Conservation (phyloP, 2,797 vertebrate genomes). For the Aplochiton taeniatus region DNA sequence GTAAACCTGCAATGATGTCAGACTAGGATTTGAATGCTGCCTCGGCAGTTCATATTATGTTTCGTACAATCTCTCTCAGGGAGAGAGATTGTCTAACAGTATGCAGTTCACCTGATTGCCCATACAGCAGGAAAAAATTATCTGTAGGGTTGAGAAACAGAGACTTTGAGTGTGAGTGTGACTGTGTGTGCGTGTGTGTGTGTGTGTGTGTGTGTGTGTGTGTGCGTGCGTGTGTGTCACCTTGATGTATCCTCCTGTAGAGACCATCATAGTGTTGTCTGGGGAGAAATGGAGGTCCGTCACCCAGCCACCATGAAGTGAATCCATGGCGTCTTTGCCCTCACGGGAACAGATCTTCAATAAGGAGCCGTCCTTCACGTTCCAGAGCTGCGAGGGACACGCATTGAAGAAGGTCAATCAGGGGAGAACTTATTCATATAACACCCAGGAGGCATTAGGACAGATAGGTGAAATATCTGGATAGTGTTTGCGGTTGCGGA, state of each 20-base stretch:
- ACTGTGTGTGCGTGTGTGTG: conserved; percentile 7
- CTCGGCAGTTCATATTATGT: too few relatives aligned
- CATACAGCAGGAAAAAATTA: too few relatives aligned
- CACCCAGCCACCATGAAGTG: conserved; percentile 91
- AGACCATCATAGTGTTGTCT: conserved; percentile 84
- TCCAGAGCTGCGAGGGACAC: conserved; percentile 83
- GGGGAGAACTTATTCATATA: neutral
- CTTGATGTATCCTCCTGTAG: conserved; percentile 85
- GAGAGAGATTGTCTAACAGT: too few relatives aligned
- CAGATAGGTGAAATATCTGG: too few relatives aligned
- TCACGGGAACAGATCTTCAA: conserved; percentile 83
- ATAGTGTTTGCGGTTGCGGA: too few relatives aligned
- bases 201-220: conserved; percentile 7
- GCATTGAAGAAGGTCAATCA: neutral
- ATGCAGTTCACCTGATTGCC: too few relatives aligned
- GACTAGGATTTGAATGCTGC: too few relatives aligned
- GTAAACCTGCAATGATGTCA: too few relatives aligned
- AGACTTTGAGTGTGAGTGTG: neutral
- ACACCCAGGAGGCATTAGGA: too few relatives aligned
- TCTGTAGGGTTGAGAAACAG: neutral
- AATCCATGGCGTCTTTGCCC: conserved; percentile 81
- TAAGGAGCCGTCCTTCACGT: conserved; percentile 72
- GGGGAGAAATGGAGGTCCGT: conserved; percentile 92
- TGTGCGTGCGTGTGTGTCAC: neutral
- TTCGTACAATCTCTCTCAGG: too few relatives aligned